Percentiles rank a stretch among this genome's conserved stretches.
phyloP scores from a whole-genome alignment of 2,113 vertebrate species.

The Verasper variegatus region DNA sequence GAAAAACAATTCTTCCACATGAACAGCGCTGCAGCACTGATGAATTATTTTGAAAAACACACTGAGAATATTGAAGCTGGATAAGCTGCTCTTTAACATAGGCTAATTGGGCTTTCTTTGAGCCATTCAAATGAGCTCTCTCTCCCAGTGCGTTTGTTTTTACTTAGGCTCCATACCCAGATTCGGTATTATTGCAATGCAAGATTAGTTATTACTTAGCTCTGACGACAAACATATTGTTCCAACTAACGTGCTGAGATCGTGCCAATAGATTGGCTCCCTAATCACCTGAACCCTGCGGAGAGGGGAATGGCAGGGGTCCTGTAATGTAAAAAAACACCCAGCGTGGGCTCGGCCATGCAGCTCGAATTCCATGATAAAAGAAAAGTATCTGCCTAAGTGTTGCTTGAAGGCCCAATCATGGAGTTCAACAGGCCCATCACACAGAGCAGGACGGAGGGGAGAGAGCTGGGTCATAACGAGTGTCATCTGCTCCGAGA shows the following conservation, averaged over 20 bases:
- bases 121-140: conserved; percentile 57
- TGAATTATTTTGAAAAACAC: conserved; percentile 30
- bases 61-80: conserved; percentile 50
- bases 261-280: conserved; percentile 62
- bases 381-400: conserved; percentile 65
- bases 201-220: conserved; percentile 71
- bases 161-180: conserved; percentile 37
- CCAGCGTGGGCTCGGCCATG: conserved; percentile 59
- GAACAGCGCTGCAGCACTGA: neutral
- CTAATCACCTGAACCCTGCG: conserved; percentile 73
- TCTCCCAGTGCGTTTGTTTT: conserved; percentile 53
- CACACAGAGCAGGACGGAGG: conserved; percentile 6
- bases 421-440: conserved; percentile 52
- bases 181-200: conserved; percentile 54
- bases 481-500: conserved; percentile 34
- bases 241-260: conserved; percentile 65
- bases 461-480: conserved; percentile 26
- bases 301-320: conserved; percentile 66
- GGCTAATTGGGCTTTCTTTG: conserved; percentile 63
- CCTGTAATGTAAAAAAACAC: conserved; percentile 64
- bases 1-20: conserved; percentile 19
- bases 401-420: conserved; percentile 64
- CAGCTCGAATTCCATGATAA: conserved; percentile 68
- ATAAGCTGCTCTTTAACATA: conserved; percentile 58
- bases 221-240: conserved; percentile 76